A percentile compares a stretch with the other conserved stretches of the same genome.
phyloP scores from a whole-genome alignment of 2,888 invertebrate species.

The Trisateles emortualis region DNA sequence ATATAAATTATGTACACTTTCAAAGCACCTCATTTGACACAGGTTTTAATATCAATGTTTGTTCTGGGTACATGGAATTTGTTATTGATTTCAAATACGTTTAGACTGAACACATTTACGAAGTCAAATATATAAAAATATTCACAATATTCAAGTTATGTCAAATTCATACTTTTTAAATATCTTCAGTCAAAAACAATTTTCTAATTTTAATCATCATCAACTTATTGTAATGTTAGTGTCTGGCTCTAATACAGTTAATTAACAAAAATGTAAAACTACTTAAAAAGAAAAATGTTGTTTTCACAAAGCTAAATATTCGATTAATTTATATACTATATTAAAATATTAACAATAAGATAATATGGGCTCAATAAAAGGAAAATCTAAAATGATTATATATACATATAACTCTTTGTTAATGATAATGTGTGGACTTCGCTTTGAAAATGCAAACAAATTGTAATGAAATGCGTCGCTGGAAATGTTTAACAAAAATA shows the following conservation, averaged over 20 bases:
- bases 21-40: conserved; percentile 82
- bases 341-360: conserved; percentile 69
- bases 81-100: conserved; percentile 11
- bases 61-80: conserved; percentile 60
- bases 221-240: conserved; percentile 71
- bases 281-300: conserved; percentile 62
- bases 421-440: conserved; percentile 40
- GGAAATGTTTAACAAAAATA: conserved; percentile 52
- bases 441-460: conserved; percentile 58
- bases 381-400: conserved; percentile 67
- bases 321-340: conserved; percentile 63
- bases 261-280: conserved; percentile 63
- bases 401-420: conserved; percentile 72
- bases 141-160: neutral
- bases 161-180: conserved; percentile 19
- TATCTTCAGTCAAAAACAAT: conserved; percentile 52
- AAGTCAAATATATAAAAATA: conserved; percentile 14
- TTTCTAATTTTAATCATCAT: conserved; percentile 54
- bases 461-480: conserved; percentile 63
- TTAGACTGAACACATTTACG: conserved; percentile 28
- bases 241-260: conserved; percentile 70
- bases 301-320: conserved; percentile 66
- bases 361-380: conserved; percentile 75
- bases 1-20: conserved; percentile 74
- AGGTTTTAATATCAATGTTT: conserved; percentile 69